phyloP scores from a whole-genome alignment of 2,113 vertebrate species.

The Thamnophis sirtalis region DNA sequence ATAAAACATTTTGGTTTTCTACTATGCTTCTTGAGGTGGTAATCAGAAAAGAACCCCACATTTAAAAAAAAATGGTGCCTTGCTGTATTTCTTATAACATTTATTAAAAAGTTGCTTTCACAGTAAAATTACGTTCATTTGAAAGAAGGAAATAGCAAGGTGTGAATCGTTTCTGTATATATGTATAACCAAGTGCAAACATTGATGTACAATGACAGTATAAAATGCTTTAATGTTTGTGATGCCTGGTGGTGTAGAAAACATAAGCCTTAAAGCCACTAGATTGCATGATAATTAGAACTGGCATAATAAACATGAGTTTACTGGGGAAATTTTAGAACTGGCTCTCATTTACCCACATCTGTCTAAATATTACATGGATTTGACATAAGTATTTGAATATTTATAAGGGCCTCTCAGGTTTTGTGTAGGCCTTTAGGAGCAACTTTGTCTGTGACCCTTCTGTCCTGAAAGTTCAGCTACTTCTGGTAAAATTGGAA shows the following conservation, averaged over 20 bases:
- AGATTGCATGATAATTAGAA: constrained; percentile 91
- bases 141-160: constrained; percentile 78
- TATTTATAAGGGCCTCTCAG: background rate
- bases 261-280: constrained; percentile 88
- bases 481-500: background rate
- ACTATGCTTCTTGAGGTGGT: constrained; percentile 74
- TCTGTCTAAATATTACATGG: constrained; percentile 48
- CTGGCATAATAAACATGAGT: constrained; percentile 89
- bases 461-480: background rate
- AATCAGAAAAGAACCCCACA: constrained; percentile 67
- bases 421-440: background rate
- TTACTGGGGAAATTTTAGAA: constrained; percentile 78
- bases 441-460: background rate
- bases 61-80: constrained; percentile 89
- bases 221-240: constrained; percentile 87
- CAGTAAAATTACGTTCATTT: constrained; percentile 73
- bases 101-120: constrained; percentile 85
- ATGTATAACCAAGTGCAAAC: constrained; percentile 83
- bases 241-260: constrained; percentile 88
- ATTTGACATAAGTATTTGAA: constrained; percentile 19
- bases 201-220: constrained; percentile 84
- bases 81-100: constrained; percentile 90
- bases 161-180: constrained; percentile 89
- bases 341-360: constrained; percentile 69
- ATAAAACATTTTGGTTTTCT: constrained; percentile 72